Conservation (phyloP, 2,113 vertebrate genomes). For the Nothoprocta pentlandii region DNA sequence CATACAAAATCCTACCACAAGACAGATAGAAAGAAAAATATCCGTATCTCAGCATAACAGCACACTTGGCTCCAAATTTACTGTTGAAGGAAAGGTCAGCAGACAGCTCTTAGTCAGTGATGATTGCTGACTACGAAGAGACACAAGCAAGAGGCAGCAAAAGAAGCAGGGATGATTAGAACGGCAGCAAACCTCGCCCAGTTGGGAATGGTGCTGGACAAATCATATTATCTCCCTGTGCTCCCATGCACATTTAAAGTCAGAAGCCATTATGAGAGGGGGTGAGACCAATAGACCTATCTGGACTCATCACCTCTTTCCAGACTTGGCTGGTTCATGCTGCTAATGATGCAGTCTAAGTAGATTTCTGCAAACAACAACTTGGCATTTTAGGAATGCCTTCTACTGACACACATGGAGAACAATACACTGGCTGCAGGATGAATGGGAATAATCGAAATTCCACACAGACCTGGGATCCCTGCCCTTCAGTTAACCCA, state of each 20-base stretch:
- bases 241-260: not conserved
- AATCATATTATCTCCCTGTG: not conserved
- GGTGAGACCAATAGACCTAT: not conserved
- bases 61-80: not conserved
- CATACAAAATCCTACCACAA: constrained; percentile 12
- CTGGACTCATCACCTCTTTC: not conserved
- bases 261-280: not conserved
- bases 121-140: not conserved
- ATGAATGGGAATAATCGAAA: not conserved
- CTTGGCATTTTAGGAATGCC: not conserved
- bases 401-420: not conserved
- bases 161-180: not conserved
- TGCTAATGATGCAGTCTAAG: not conserved
- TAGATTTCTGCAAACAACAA: not conserved
- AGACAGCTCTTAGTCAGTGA: not conserved
- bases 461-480: not conserved
- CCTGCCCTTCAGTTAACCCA: not conserved
- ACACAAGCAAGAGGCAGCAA: not conserved
- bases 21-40: constrained; percentile 11
- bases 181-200: not conserved
- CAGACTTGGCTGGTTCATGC: not conserved
- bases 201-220: not conserved
- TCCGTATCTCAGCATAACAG: constrained; percentile 19
- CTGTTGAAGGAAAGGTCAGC: constrained; percentile 26
- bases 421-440: not conserved